These are phyloP conservation scores for Megatriorchis doriae DNA, from an alignment of 2,113 vertebrate species.

Conservation along the genomic window DNA sequence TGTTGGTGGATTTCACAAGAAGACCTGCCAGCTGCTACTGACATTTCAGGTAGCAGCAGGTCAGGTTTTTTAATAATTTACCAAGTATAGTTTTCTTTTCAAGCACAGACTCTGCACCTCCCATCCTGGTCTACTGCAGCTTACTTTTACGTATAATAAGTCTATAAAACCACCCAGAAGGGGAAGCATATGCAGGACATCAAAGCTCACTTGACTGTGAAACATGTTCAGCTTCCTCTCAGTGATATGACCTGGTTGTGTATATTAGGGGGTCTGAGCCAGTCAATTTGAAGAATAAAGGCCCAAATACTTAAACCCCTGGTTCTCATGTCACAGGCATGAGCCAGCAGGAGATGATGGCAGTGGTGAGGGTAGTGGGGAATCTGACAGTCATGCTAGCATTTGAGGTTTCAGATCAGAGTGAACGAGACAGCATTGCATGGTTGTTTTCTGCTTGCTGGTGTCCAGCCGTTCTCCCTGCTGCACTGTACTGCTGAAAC, in stretches of 20 bases:
- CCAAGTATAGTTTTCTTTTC: background rate
- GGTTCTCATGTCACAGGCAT: no score
- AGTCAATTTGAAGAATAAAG: background rate
- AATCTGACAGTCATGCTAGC: background rate
- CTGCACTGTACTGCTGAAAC: background rate
- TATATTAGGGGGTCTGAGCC: background rate
- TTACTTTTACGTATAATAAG: background rate
- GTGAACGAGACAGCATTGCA: accelerated
- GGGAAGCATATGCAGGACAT: background rate
- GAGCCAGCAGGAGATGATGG: background rate
- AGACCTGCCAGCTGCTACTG: background rate
- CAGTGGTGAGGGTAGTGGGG: background rate
- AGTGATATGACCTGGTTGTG: background rate
- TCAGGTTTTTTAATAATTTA: background rate
- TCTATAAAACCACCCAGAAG: background rate
- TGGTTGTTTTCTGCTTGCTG: background rate
- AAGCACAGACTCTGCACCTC: background rate
- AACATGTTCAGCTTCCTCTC: background rate
- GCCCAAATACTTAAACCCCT: background rate
- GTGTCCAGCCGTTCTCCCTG: background rate
- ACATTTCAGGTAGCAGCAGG: background rate
- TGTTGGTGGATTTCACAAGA: background rate
- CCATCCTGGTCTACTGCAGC: background rate
- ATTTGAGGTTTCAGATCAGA: background rate
- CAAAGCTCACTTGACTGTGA: background rate